A percentile compares a stretch with the other conserved stretches of the same genome.
phyloP scores from a whole-genome alignment of 2,113 vertebrate species.

The Hemiscyllium ocellatum region DNA sequence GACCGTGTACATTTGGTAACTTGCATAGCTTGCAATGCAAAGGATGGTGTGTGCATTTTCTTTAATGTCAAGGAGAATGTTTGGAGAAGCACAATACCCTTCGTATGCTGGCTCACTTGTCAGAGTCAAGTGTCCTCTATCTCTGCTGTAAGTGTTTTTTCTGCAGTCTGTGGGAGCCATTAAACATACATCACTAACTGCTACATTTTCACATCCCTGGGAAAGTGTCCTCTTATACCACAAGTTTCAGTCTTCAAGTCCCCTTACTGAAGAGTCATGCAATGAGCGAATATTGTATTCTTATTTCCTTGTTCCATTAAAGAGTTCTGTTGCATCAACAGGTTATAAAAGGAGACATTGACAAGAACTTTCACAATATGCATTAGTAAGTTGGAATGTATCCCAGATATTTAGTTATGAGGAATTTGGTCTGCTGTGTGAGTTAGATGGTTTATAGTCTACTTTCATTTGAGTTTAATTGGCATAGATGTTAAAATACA shows the following conservation, averaged over 20 bases:
- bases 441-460: neutral
- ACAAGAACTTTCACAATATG: neutral
- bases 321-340: neutral
- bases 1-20: too few species aligned
- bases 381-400: neutral
- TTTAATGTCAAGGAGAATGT: too few species aligned
- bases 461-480: neutral
- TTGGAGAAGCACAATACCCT: too few species aligned
- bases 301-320: neutral
- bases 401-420: neutral
- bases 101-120: too few species aligned
- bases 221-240: neutral
- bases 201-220: neutral
- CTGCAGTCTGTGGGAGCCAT: too few species aligned
- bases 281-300: neutral
- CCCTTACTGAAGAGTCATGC: neutral
- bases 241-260: neutral
- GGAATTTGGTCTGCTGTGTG: neutral
- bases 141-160: too few species aligned
- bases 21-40: too few species aligned
- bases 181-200: too few species aligned
- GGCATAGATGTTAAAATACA: neutral
- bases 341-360: neutral
- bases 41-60: too few species aligned
- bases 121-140: too few species aligned